Conservation (phyloP, 1,140 invertebrate species). For the Alviniconcha marisindica region DNA sequence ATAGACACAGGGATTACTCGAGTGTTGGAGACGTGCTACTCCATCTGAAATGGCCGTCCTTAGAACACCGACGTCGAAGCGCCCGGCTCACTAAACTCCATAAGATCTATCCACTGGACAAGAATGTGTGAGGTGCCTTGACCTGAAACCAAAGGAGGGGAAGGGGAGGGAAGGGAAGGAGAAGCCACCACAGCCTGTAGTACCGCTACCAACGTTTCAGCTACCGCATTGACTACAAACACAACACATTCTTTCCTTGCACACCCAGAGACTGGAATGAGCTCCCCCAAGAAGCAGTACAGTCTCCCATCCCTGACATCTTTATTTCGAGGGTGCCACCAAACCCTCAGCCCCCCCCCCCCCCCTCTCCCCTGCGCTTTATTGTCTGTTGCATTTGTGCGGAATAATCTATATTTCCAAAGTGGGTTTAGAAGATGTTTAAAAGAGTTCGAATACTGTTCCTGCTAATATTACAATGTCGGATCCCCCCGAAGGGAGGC, state of each 20-base stretch:
- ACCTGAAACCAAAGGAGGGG: neutral
- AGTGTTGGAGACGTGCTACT: constrained; percentile 33
- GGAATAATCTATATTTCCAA: no score
- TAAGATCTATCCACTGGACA: constrained; percentile 30
- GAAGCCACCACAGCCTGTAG: no score
- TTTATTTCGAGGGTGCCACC: no score
- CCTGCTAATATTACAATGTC: no score
- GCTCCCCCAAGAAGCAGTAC: constrained; percentile 15
- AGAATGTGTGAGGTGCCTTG: neutral
- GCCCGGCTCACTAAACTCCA: constrained; percentile 31
- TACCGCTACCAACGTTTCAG: neutral
- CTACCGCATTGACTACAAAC: constrained; percentile 31
- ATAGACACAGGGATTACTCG: constrained; percentile 24
- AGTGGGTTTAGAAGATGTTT: no score
- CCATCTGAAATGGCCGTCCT: constrained; percentile 10
- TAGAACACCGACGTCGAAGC: constrained; percentile 30
- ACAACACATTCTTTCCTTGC: constrained; percentile 12
- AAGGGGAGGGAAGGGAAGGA: no score
- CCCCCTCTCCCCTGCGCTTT: no score
- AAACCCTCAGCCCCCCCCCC: no score
- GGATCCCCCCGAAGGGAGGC: no score
- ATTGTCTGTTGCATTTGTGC: no score
- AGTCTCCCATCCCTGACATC: no score
- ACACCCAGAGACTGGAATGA: constrained; percentile 6
- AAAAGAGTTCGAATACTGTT: no score